Conservation (phyloP, 1,140 invertebrate species). For the Heliconius himera region DNA sequence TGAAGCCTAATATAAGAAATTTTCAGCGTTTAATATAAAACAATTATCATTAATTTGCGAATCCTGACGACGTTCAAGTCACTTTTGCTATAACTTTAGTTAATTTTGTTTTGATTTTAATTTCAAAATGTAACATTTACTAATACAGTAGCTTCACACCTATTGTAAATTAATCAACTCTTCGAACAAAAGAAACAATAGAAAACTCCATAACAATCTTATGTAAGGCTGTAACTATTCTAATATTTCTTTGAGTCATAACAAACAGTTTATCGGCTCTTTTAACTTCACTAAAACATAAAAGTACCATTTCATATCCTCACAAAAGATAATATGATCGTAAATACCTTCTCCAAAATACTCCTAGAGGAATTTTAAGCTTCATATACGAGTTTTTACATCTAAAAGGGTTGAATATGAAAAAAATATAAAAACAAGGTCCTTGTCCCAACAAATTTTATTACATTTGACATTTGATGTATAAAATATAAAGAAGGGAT, state of each 20-base stretch:
- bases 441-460: slow-evolving; percentile 67
- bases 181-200: not conserved
- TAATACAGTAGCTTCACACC: not conserved
- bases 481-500: slow-evolving; percentile 43
- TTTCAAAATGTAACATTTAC: too few species aligned
- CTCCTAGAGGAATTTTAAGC: slow-evolving; percentile 60
- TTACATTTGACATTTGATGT: slow-evolving; percentile 66
- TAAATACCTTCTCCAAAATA: slow-evolving; percentile 62
- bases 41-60: too few species aligned
- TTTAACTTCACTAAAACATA: slow-evolving; percentile 41
- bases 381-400: slow-evolving; percentile 48
- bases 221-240: not conserved
- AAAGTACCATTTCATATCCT: slow-evolving; percentile 41
- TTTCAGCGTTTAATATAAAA: too few species aligned
- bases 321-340: slow-evolving; percentile 61
- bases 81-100: too few species aligned
- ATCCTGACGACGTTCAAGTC: too few species aligned
- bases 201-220: not conserved
- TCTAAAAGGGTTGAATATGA: slow-evolving; percentile 61
- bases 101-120: too few species aligned
- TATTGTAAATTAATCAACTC: not conserved
- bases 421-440: slow-evolving; percentile 61
- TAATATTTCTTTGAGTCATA: slow-evolving; percentile 24
- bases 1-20: too few species aligned
- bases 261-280: slow-evolving; percentile 29